Evolutionary conservation across 2,113 vertebrate genomes (phyloP), one percentile per base, ranked within the genome.

Genomic region (Scolopax mira): DNA sequence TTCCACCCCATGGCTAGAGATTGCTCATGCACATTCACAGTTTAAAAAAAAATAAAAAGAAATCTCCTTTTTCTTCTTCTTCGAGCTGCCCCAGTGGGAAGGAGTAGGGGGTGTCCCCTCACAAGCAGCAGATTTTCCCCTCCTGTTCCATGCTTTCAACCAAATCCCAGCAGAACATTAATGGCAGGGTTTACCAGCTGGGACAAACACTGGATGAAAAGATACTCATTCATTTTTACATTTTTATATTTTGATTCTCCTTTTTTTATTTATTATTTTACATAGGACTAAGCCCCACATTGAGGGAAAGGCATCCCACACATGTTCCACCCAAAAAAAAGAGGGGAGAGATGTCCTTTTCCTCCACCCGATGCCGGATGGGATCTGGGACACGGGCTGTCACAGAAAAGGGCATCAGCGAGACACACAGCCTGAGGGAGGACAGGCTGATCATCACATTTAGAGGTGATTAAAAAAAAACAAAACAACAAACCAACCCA

Each of bases 141-240:
- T 35, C 1, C 4, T n/a, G 41, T 70, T 71, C 61, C 83, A 78
- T 4, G 1, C 58, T 77, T 48, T 35, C 35, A n/a, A 33, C 52
- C 80, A 78, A 81, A 93, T 60, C 83, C 80, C 91, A 79, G 61
- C 57, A 79, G 70, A 93, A 81, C 90, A 87, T 57, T 30, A 87
- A 69, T 9, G 2, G 58, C 52, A 24, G n/a, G 67, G 18, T 41
- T 88, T 64, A 70, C 35, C 60, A 67, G 80, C 61, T 70, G 65
- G 52, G 44, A 44, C 44, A 44, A 3, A 57, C 70, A 46, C 17
- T 69, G 61, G 48, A 64, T 44, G 35, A 84, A 86, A 52, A 15
- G 46, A 48, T 22, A 48, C 21, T 48, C 10, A 11, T 48, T 48
- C 46, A 22, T 48, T 48, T 48, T 48, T 48, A 11, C 46, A 22